Evolutionary conservation across 2,113 vertebrate genomes (phyloP).

Genomic region (Ranitomeya variabilis): DNA sequence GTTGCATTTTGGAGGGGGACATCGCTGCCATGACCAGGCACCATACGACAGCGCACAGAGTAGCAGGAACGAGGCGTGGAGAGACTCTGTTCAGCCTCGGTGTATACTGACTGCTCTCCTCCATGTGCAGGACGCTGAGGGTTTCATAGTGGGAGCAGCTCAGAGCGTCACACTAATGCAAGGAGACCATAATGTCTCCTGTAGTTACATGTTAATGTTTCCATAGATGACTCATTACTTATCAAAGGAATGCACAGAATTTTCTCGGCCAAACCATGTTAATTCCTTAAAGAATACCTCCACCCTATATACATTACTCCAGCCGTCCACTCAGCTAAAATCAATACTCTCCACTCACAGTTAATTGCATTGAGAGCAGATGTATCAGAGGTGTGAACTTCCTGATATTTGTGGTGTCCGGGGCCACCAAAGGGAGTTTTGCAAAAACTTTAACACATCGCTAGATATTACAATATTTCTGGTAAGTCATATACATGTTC

Average conservation of each 20-base stretch:
- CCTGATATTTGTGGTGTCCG: background rate
- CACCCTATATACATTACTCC: background rate
- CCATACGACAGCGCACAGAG: no score
- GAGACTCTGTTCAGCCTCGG: no score
- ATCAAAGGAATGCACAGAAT: background rate
- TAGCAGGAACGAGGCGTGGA: no score
- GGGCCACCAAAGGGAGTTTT: background rate
- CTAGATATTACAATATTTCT: background rate
- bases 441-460: background rate
- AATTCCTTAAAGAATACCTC: constrained; percentile 7
- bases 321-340: background rate
- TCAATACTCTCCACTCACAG: background rate
- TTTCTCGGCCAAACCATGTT: background rate
- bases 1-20: no score
- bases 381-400: background rate
- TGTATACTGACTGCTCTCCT: no score
- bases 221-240: background rate
- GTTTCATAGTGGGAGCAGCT: background rate
- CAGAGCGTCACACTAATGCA: background rate
- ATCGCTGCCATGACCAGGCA: no score
- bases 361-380: background rate
- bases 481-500: background rate
- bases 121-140: background rate
- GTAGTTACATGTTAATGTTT: background rate
- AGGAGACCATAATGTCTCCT: background rate